Conservation (phyloP, 2,888 invertebrate species). For the Sinotaia quadrata region DNA sequence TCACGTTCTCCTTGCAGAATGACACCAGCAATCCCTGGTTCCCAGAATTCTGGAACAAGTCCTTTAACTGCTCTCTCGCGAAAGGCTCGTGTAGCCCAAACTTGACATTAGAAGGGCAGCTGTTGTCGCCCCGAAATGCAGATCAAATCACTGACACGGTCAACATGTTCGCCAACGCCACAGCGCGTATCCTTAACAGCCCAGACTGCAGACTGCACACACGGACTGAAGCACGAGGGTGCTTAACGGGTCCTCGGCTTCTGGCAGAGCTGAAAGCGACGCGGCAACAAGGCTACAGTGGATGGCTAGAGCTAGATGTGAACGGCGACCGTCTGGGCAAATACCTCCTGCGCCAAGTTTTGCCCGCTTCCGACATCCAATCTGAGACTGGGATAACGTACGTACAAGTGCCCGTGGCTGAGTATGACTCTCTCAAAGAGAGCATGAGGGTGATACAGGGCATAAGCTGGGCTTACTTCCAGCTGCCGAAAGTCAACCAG, state of each 20-base stretch:
- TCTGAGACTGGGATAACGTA: background rate
- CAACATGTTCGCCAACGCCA: conserved; percentile 26
- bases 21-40: conserved; percentile 56
- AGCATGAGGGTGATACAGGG: background rate
- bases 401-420: background rate
- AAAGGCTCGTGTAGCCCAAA: conserved; percentile 13
- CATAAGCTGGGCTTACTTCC: background rate
- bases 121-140: background rate
- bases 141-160: conserved; percentile 26
- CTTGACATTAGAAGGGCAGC: background rate
- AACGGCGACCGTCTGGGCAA: conserved; percentile 15
- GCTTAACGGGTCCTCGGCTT: conserved; percentile 25
- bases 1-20: conserved; percentile 10
- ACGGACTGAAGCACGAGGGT: conserved; percentile 23
- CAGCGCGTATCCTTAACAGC: conserved; percentile 16
- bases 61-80: conserved; percentile 50
- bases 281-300: conserved; percentile 19
- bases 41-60: conserved; percentile 53
- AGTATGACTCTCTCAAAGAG: background rate
- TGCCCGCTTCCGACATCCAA: background rate
- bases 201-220: conserved; percentile 6
- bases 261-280: conserved; percentile 25
- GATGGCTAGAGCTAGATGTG: conserved; percentile 22
- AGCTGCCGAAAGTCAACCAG: background rate
- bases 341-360: conserved; percentile 25